Evolutionary conservation across 2,888 invertebrate species (phyloP).

Genomic region (Athalia cordata): DNA sequence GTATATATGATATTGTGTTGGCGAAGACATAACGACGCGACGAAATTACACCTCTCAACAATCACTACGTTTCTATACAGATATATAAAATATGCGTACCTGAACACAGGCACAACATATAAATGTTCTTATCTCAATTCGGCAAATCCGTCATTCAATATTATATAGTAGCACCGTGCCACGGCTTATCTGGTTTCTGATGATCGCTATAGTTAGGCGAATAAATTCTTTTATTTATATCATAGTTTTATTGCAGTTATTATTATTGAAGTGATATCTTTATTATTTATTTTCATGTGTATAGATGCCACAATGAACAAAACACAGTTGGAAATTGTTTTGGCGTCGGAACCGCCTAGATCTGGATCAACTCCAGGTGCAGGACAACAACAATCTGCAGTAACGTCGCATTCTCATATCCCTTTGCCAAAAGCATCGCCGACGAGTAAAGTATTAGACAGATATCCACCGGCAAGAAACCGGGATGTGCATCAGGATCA

Average conservation of each 20-base stretch:
- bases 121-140: conserved; percentile 19
- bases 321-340: conserved; percentile 64
- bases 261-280: neutral
- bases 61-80: neutral
- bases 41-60: no score
- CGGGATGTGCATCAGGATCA: neutral
- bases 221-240: neutral
- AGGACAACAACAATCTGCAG: conserved; percentile 50
- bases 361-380: conserved; percentile 19
- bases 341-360: conserved; percentile 53
- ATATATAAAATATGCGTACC: neutral
- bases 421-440: conserved; percentile 65
- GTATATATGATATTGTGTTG: no score
- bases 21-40: conserved; percentile 17
- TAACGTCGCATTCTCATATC: conserved; percentile 67
- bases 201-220: neutral
- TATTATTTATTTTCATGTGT: neutral
- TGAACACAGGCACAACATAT: neutral
- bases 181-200: neutral
- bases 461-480: conserved; percentile 55
- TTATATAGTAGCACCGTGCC: no score
- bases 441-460: conserved; percentile 60
- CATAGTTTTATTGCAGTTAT: neutral
- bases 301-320: conserved; percentile 60
- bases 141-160: neutral